Evolutionary conservation across 2,113 vertebrate genomes (phyloP).

Genomic region (Syngnathus typhle): DNA sequence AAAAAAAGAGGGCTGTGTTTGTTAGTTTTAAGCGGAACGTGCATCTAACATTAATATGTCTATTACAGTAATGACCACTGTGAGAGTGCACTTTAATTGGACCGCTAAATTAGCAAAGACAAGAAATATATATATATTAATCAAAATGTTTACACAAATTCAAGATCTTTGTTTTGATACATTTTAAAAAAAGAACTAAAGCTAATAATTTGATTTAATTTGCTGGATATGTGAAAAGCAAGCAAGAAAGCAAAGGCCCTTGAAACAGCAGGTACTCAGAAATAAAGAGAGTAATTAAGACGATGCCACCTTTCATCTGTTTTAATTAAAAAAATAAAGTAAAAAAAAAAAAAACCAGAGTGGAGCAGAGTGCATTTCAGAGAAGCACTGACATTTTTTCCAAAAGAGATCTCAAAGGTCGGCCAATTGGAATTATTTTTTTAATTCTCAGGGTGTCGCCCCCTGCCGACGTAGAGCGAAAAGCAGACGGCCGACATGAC

Average conservation of each 20-base stretch:
- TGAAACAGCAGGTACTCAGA: neutral
- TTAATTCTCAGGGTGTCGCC: neutral
- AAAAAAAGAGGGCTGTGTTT: too few relatives aligned
- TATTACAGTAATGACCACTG: too few relatives aligned
- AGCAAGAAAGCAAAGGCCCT: neutral
- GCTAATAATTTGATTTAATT: neutral
- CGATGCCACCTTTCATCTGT: neutral
- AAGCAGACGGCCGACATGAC: neutral
- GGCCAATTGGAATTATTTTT: neutral
- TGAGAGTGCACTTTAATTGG: too few relatives aligned
- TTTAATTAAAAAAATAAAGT: neutral
- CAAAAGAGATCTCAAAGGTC: slow-evolving; percentile 2
- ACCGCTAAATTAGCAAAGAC: too few relatives aligned
- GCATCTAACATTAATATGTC: too few relatives aligned
- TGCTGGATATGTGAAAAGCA: neutral
- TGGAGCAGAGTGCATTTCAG: neutral
- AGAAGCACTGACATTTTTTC: neutral
- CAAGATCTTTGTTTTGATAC: too few relatives aligned
- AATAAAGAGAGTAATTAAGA: neutral
- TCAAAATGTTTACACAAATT: too few relatives aligned
- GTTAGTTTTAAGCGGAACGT: too few relatives aligned
- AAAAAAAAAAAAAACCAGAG: neutral
- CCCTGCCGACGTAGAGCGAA: neutral
- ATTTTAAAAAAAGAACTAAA: too few relatives aligned
- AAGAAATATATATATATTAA: too few relatives aligned